Evolutionary conservation across 1,140 invertebrate genomes (phyloP).

Genomic region (Sycobia sp.): DNA sequence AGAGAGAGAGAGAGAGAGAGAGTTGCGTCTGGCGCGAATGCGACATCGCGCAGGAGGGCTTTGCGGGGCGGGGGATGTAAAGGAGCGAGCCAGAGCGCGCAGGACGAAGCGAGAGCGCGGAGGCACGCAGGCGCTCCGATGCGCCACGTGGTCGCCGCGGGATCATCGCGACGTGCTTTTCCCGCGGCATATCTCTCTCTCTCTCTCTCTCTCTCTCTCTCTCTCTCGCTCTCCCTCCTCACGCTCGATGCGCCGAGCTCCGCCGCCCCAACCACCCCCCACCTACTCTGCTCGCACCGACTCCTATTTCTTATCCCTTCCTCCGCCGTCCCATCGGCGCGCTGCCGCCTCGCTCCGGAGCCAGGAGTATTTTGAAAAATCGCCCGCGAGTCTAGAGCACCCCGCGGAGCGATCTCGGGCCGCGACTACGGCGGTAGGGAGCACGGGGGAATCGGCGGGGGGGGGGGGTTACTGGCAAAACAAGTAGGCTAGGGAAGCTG

Average conservation of each 20-base stretch:
- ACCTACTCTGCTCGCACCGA: no score
- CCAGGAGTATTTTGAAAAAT: neutral
- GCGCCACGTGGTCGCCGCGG: conserved; percentile 50
- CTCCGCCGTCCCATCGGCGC: no score
- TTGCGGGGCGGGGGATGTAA: neutral
- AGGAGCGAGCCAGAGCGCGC: neutral
- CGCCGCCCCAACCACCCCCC: no score
- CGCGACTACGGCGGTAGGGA: no score
- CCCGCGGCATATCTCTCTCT: conserved; percentile 16
- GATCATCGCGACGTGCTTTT: conserved; percentile 40
- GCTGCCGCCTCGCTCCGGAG: neutral
- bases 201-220: neutral
- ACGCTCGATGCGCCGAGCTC: no score
- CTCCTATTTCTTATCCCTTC: no score
- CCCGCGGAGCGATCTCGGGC: no score
- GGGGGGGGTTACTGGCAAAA: conserved; percentile 5
- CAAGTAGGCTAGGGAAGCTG: conserved; percentile 19
- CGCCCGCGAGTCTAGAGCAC: neutral
- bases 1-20: neutral
- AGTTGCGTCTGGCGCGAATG: neutral
- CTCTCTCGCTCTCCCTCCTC: no score
- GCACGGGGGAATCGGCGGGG: conserved; percentile 30
- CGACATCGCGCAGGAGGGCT: neutral
- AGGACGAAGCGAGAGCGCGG: neutral
- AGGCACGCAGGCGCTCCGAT: conserved; percentile 51